Conservation (phyloP, 2,797 vertebrate genomes). For the Orientallactaga sibirica region DNA sequence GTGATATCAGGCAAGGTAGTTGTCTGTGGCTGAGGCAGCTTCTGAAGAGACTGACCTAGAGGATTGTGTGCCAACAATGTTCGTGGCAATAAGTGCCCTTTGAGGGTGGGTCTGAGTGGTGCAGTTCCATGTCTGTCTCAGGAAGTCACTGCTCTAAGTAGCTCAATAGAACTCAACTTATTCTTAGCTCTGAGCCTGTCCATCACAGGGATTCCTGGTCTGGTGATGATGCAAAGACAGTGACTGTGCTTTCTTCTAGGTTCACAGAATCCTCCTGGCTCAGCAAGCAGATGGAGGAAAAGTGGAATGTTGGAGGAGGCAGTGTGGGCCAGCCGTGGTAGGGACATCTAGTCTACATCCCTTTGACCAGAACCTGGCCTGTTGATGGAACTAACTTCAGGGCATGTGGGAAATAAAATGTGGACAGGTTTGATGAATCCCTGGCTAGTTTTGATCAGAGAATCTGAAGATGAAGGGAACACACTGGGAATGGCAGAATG, state of each 20-base stretch:
- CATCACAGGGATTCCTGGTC: neutral
- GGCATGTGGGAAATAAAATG: neutral
- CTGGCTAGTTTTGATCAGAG: neutral
- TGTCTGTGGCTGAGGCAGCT: neutral
- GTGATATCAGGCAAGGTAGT: neutral
- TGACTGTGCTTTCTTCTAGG: neutral
- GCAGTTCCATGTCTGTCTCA: neutral
- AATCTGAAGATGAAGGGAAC: neutral
- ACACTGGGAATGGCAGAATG: neutral
- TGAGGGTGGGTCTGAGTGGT: neutral
- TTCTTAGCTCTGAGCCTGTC: neutral
- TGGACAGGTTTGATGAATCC: neutral
- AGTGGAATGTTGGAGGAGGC: neutral
- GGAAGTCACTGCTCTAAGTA: neutral
- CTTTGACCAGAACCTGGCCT: neutral
- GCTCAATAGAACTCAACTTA: neutral
- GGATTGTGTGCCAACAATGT: neutral
- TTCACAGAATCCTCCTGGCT: neutral
- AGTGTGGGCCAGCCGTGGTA: neutral
- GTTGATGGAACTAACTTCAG: fast-evolving
- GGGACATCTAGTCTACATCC: neutral
- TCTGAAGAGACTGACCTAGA: neutral
- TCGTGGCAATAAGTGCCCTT: too few relatives aligned
- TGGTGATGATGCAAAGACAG: neutral
- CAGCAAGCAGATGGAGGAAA: neutral